Evolutionary conservation across 2,888 invertebrate species (phyloP), one percentile per base, ranked within the genome.

Genomic region (Drosophila mettleri): DNA sequence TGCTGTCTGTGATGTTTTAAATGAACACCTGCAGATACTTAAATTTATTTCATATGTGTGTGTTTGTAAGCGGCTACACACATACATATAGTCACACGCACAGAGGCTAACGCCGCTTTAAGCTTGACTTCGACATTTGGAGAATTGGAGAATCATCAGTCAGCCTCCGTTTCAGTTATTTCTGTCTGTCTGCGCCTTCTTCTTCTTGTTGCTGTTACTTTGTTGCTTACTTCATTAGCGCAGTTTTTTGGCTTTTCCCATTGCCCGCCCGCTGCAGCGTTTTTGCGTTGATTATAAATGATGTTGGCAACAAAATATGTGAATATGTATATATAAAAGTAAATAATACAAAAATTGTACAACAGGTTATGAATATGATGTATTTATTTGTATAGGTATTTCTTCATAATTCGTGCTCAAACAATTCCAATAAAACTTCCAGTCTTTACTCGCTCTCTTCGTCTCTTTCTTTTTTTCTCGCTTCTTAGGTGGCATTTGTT

Each of bases 1-100:
- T 76, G 76, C 71, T 82, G 78, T 78, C 77, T 88, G 86, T 80
- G 87, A 84, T 90, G 89, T 89, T 86, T 86, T 90, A 90, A 89
- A 79, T 91, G 92, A 91, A 91, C 91, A 91, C 91, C 91, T 91
- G 91, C 91, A 91, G 91, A 91, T 91, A 91, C 91, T 91, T 91
- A 91, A 91, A 91, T 91, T 91, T 90, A 90, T 91, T 91, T 91
- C 87, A 89, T 80, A 41, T 43, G 10, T 54, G 38, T 60, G 59
- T 41, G 49, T 36, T 22, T 55, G 34, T 57, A 20, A 33, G 41
- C 16, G 62, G 45, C 54, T 52, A 46, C 41, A 36, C 61, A 43
- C 52, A 38, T 39, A 45, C 31, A 52, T 27, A 45, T n/a, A 51
- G 2, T 45, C 58, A 58, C n/a, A 51, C 69, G 70, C 69, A 60